A percentile compares a stretch with the other conserved stretches of the same genome.
phyloP scores from a whole-genome alignment of 2,797 vertebrate species.

The Peromyscus aztecus region DNA sequence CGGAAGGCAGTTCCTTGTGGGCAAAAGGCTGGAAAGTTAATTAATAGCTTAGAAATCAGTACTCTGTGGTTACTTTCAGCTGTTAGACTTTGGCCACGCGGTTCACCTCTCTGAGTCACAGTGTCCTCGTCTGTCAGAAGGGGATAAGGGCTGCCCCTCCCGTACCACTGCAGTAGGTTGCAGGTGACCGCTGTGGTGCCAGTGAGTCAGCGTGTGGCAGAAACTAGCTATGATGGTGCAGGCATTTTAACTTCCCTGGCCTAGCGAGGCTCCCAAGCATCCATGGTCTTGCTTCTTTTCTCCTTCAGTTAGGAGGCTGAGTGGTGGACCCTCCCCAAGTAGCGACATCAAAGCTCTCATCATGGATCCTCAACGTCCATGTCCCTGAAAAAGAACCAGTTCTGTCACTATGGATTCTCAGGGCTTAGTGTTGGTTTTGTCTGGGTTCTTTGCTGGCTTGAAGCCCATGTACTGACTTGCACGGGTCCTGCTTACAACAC shows the following conservation, averaged over 20 bases:
- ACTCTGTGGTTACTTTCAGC: not conserved
- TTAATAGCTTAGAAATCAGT: slow-evolving; percentile 59
- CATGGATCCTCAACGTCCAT: no score
- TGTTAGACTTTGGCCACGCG: slow-evolving; percentile 52
- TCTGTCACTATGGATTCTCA: slow-evolving; percentile 51
- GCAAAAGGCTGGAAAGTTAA: slow-evolving; percentile 44
- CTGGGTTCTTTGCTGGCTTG: slow-evolving; percentile 72
- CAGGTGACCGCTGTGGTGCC: not conserved
- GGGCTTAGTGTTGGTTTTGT: not conserved
- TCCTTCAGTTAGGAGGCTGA: not conserved
- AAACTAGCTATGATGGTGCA: not conserved
- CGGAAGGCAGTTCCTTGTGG: not conserved
- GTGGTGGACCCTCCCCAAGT: not conserved
- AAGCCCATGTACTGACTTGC: not conserved
- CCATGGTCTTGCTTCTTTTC: not conserved
- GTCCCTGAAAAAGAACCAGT: not conserved
- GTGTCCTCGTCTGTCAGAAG: slow-evolving; percentile 1
- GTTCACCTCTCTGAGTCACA: slow-evolving; percentile 44
- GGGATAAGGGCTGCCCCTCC: not conserved
- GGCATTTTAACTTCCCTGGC: not conserved
- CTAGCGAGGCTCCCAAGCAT: not conserved
- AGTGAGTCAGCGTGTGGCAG: not conserved
- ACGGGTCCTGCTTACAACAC: slow-evolving; percentile 66
- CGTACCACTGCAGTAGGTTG: not conserved
- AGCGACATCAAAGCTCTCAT: not conserved